Conservation (phyloP, 2,888 invertebrate species). For the Chrysolina haemoptera region DNA sequence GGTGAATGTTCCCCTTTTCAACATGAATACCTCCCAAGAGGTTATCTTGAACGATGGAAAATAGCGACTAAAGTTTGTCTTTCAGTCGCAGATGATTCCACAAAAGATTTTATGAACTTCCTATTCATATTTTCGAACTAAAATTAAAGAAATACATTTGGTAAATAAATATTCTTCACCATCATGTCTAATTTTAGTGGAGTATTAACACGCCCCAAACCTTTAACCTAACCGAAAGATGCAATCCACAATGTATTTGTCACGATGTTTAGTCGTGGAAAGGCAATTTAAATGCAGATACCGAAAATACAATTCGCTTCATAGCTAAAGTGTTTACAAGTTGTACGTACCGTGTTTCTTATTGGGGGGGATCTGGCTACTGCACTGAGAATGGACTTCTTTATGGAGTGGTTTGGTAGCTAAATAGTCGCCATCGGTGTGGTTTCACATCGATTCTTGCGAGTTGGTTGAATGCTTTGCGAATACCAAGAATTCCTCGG, state of each 20-base stretch:
- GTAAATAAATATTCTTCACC: too few relatives aligned
- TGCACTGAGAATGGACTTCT: conserved; percentile 34
- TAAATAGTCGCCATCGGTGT: conserved; percentile 15
- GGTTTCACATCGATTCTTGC: not conserved
- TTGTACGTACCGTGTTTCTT: conserved; percentile 40
- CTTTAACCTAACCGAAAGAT: conserved; percentile 58
- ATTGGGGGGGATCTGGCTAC: conserved; percentile 45
- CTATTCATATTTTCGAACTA: too few relatives aligned
- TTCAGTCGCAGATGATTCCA: too few relatives aligned
- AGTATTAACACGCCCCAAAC: conserved; percentile 54
- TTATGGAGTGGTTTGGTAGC: conserved; percentile 28
- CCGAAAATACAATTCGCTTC: conserved; percentile 51
- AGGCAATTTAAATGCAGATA: conserved; percentile 64
- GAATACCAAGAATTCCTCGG: not conserved
- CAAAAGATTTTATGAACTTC: too few relatives aligned
- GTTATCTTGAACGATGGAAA: too few relatives aligned
- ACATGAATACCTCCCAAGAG: too few relatives aligned
- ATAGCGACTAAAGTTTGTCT: too few relatives aligned
- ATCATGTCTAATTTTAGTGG: not conserved
- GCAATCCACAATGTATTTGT: conserved; percentile 64
- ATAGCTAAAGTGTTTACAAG: conserved; percentile 55
- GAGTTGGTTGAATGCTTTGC: conserved; percentile 9
- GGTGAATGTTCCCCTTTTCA: too few relatives aligned
- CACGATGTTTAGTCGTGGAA: conserved; percentile 62
- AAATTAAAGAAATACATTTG: too few relatives aligned